phyloP scores from a whole-genome alignment of 2,888 invertebrate species.

The Microplitis deprimator region DNA sequence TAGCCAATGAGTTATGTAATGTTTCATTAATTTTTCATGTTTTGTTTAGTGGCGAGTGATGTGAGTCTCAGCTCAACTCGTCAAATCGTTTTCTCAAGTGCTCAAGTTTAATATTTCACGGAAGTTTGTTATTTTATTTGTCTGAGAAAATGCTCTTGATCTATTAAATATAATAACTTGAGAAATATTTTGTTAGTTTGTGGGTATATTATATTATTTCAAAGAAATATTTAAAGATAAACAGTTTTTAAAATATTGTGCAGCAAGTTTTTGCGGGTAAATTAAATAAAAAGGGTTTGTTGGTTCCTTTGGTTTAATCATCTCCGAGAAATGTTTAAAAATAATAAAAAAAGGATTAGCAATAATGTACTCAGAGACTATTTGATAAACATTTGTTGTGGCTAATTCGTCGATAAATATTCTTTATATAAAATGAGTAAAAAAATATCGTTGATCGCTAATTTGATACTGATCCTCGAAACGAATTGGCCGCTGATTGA shows the following conservation, averaged over 20 bases:
- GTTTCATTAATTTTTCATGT: neutral
- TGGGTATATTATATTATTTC: too few species aligned
- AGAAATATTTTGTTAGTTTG: too few species aligned
- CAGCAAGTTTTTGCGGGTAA: too few species aligned
- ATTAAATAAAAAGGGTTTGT: neutral
- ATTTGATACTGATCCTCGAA: constrained; percentile 50
- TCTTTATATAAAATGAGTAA: constrained; percentile 27
- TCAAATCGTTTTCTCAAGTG: neutral
- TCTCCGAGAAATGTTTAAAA: neutral
- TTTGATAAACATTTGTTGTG: constrained; percentile 1
- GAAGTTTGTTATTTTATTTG: neutral
- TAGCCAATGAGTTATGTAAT: neutral
- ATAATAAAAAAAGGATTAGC: neutral
- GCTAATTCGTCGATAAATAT: constrained; percentile 23
- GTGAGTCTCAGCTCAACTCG: neutral
- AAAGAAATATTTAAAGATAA: too few species aligned
- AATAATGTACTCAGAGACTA: neutral
- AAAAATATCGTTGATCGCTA: constrained; percentile 39
- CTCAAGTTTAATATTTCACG: neutral
- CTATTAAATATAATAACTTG: neutral
- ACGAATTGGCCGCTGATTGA: constrained; percentile 51
- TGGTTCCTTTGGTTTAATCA: neutral
- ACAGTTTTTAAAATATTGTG: too few species aligned
- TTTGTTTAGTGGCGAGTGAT: neutral
- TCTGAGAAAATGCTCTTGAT: too few species aligned